Conservation (phyloP, 2,113 vertebrate genomes). For the Larimichthys polyactis region DNA sequence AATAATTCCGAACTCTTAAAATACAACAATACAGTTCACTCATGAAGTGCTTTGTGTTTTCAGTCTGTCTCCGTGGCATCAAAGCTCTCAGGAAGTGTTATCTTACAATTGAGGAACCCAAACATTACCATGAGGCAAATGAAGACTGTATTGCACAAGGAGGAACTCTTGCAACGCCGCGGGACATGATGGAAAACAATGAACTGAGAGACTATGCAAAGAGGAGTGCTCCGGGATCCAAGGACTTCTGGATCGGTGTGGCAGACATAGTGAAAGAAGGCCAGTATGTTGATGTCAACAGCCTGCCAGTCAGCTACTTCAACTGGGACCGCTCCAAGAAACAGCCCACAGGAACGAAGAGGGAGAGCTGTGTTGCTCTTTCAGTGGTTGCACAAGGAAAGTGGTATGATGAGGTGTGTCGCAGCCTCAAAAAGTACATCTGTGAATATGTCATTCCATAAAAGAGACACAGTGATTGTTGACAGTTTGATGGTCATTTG, state of each 20-base stretch:
- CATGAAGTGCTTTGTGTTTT: slow-evolving; percentile 70
- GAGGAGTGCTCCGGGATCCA: slow-evolving; percentile 84
- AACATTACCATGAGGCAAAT: slow-evolving; percentile 94
- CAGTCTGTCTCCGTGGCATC: slow-evolving; percentile 96
- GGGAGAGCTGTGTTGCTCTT: slow-evolving; percentile 91
- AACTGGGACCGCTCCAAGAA: slow-evolving; percentile 92
- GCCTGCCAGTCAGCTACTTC: slow-evolving; percentile 87
- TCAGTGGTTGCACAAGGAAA: slow-evolving; percentile 91
- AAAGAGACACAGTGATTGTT: slow-evolving; percentile 27
- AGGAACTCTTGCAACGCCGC: slow-evolving; percentile 91
- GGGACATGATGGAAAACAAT: slow-evolving; percentile 88
- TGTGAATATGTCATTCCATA: slow-evolving; percentile 96
- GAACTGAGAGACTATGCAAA: slow-evolving; percentile 90
- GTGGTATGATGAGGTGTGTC: slow-evolving; percentile 94
- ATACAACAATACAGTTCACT: background rate
- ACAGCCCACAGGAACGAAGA: slow-evolving; percentile 92
- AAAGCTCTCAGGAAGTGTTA: slow-evolving; percentile 96
- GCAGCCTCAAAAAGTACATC: slow-evolving; percentile 92
- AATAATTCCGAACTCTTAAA: background rate
- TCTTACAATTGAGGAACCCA: slow-evolving; percentile 88
- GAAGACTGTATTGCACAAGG: slow-evolving; percentile 97
- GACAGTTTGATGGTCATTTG: slow-evolving; percentile 22
- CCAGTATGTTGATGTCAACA: slow-evolving; percentile 95
- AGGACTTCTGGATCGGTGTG: slow-evolving; percentile 95
- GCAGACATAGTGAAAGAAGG: slow-evolving; percentile 93